phyloP scores from a whole-genome alignment of 2,797 vertebrate genomes.

The Malacoraja senta region DNA sequence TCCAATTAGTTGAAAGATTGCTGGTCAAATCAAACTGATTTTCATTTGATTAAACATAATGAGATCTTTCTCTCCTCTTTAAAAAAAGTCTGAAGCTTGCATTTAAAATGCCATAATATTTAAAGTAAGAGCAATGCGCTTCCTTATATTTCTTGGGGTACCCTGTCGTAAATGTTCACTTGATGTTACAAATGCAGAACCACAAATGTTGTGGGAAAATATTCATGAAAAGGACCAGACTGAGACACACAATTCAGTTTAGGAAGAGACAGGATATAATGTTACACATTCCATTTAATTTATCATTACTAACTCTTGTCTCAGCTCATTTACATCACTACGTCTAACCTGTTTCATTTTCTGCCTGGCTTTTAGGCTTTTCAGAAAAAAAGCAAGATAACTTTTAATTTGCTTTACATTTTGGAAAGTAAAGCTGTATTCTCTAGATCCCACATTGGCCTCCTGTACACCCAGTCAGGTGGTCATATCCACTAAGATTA shows the following conservation, averaged over 20 bases:
- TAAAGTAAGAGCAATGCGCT: background rate
- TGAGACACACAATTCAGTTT: background rate
- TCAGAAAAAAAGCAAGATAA: background rate
- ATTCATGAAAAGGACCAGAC: background rate
- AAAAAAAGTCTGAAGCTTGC: background rate
- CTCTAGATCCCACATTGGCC: background rate
- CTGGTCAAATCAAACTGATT: constrained; percentile 5
- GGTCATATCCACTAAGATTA: background rate
- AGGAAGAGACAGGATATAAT: background rate
- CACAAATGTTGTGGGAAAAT: background rate
- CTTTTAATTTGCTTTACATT: background rate
- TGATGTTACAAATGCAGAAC: too few relatives aligned
- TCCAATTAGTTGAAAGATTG: background rate
- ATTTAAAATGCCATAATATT: background rate
- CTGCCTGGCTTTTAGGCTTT: background rate
- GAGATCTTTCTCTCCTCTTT: background rate
- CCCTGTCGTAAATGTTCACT: background rate
- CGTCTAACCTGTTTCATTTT: background rate
- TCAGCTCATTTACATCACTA: background rate
- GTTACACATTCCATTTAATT: background rate
- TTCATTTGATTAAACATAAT: constrained; percentile 9
- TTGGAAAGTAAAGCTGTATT: background rate
- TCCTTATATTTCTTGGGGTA: background rate
- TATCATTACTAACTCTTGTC: background rate
- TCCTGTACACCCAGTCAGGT: background rate